Percentiles rank a stretch among this genome's conserved stretches.
Conservation (phyloP, 2,888 invertebrate genomes). For the Cactoblastis cactorum region DNA sequence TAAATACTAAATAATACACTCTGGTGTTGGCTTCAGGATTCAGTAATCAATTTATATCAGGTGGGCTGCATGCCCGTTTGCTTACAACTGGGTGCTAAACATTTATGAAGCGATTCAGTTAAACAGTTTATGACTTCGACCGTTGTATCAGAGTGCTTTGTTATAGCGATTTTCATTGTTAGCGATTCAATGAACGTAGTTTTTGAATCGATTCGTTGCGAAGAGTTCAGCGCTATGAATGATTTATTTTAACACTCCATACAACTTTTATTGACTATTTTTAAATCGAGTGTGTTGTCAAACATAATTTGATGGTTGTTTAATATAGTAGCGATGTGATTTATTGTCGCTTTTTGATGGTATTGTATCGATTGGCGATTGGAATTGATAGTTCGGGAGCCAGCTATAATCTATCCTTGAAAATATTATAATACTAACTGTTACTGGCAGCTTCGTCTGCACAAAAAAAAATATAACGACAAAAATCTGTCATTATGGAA, state of each 20-base stretch:
- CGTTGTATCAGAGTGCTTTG: constrained; percentile 43
- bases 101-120: too few relatives aligned
- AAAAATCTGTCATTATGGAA: too few relatives aligned
- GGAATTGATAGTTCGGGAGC: too few relatives aligned
- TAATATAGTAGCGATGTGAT: not conserved
- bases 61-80: too few relatives aligned
- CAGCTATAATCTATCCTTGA: too few relatives aligned
- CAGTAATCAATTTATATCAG: too few relatives aligned
- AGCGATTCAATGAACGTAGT: constrained; percentile 68
- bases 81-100: too few relatives aligned
- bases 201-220: constrained; percentile 62
- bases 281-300: constrained; percentile 10
- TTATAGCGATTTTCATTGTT: constrained; percentile 71
- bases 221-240: constrained; percentile 69
- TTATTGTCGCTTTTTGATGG: not conserved
- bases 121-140: constrained; percentile 13
- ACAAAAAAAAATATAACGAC: too few relatives aligned
- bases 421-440: too few relatives aligned
- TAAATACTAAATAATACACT: too few relatives aligned
- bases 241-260: constrained; percentile 61
- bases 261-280: constrained; percentile 13
- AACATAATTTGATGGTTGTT: constrained; percentile 1
- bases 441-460: too few relatives aligned
- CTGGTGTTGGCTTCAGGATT: too few relatives aligned
- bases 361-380: not conserved